These are phyloP conservation scores for Drepanosiphum platanoidis DNA, from an alignment of 2,888 invertebrate genomes.

Conservation along the genomic window DNA sequence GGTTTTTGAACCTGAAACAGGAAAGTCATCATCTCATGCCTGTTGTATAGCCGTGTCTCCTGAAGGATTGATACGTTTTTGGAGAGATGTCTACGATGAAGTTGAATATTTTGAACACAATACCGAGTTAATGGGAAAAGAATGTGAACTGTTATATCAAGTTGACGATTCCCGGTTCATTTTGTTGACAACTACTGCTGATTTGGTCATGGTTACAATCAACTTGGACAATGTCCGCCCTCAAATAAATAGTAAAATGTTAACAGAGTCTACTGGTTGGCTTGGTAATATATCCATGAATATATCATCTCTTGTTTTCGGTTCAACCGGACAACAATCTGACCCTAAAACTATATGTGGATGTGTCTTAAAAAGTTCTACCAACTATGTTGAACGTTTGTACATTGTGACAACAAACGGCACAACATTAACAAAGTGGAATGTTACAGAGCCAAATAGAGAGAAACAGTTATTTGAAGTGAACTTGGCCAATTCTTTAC, in stretches of 20 bases:
- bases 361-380: slow-evolving; percentile 48
- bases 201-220: slow-evolving; percentile 74
- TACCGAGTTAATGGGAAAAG: slow-evolving; percentile 82
- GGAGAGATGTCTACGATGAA: slow-evolving; percentile 90
- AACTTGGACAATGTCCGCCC: slow-evolving; percentile 75
- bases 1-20: slow-evolving; percentile 67
- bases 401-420: slow-evolving; percentile 51
- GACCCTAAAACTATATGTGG: slow-evolving; percentile 57
- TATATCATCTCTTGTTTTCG: slow-evolving; percentile 84
- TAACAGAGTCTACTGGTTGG: slow-evolving; percentile 82
- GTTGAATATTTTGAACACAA: slow-evolving; percentile 84
- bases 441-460: slow-evolving; percentile 44
- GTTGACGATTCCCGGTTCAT: slow-evolving; percentile 80
- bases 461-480: slow-evolving; percentile 59
- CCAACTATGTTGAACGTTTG: slow-evolving; percentile 10
- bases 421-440: slow-evolving; percentile 58
- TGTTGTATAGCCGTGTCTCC: slow-evolving; percentile 93
- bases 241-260: slow-evolving; percentile 74
- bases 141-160: slow-evolving; percentile 80
- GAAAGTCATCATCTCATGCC: slow-evolving; percentile 68
- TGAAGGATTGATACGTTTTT: slow-evolving; percentile 91
- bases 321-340: slow-evolving; percentile 66
- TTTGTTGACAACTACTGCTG: slow-evolving; percentile 89
- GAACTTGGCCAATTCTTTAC: slow-evolving; percentile 45
- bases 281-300: slow-evolving; percentile 86